phyloP scores from a whole-genome alignment of 1,140 invertebrate genomes.

The Drosophila pseudoobscura region DNA sequence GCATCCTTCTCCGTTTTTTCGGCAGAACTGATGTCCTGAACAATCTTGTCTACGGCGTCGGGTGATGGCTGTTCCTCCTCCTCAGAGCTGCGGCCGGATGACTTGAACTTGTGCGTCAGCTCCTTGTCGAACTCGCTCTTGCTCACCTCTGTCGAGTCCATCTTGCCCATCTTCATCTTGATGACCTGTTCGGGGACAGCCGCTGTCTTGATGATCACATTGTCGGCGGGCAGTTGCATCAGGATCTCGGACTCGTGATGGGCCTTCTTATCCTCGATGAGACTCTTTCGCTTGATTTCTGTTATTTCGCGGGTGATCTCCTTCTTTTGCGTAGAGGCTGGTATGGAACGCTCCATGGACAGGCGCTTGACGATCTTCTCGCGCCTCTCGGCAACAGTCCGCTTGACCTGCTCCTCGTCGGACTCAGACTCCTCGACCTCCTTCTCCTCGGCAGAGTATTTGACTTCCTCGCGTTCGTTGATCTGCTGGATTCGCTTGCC shows the following conservation, averaged over 20 bases:
- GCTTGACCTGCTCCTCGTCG: constrained; percentile 87
- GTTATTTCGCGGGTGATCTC: constrained; percentile 88
- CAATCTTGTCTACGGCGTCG: constrained; percentile 68
- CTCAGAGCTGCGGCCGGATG: constrained; percentile 75
- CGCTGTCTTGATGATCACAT: constrained; percentile 79
- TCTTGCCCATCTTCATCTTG: constrained; percentile 83
- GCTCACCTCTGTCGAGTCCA: constrained; percentile 73
- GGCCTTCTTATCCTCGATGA: constrained; percentile 85
- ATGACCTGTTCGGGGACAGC: constrained; percentile 80
- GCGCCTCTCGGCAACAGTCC: constrained; percentile 87
- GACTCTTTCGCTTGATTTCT: constrained; percentile 87
- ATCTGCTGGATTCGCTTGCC: constrained; percentile 83
- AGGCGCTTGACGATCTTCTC: constrained; percentile 89
- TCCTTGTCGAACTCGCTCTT: constrained; percentile 83
- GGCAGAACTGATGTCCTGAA: constrained; percentile 69
- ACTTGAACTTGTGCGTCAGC: constrained; percentile 78
- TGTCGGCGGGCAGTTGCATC: constrained; percentile 82
- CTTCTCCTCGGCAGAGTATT: constrained; percentile 90
- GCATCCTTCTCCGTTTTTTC: constrained; percentile 67
- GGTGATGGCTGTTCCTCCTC: constrained; percentile 64
- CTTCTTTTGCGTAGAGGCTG: constrained; percentile 87
- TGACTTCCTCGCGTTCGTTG: constrained; percentile 87
- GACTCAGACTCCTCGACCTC: constrained; percentile 85
- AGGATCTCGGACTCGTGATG: constrained; percentile 85
- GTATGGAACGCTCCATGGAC: constrained; percentile 86